These are phyloP conservation scores for Myanophis thanlyinensis DNA, from an alignment of 2,113 vertebrate species.

Conservation along the genomic window DNA sequence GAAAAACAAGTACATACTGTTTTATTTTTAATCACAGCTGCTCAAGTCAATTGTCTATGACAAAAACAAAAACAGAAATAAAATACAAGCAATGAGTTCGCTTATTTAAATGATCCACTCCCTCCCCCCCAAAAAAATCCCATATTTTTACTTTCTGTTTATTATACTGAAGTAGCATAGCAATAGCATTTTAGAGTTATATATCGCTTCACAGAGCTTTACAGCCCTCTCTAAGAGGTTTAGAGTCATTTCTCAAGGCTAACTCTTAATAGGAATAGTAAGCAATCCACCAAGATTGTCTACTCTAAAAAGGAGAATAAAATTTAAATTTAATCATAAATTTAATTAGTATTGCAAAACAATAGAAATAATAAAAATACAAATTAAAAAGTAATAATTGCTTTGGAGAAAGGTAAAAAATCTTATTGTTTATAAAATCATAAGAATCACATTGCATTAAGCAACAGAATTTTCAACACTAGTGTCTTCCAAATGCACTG, in stretches of 20 bases:
- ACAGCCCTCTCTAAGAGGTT: too few relatives aligned
- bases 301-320: neutral
- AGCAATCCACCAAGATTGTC: neutral
- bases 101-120: neutral
- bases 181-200: too few relatives aligned
- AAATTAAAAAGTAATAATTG: neutral
- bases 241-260: neutral
- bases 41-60: constrained; percentile 15
- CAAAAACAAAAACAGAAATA: constrained; percentile 12
- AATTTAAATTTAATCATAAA: neutral
- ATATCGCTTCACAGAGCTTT: too few relatives aligned
- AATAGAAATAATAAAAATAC: too few relatives aligned
- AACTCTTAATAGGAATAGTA: neutral
- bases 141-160: neutral
- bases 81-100: constrained; percentile 7
- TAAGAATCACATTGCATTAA: neutral
- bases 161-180: neutral
- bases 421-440: neutral
- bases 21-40: constrained; percentile 12
- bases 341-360: neutral
- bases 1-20: constrained; percentile 4
- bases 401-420: neutral
- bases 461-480: neutral
- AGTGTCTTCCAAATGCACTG: neutral
- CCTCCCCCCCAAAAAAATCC: neutral